Percentiles rank a stretch among this genome's conserved stretches.
phyloP scores from a whole-genome alignment of 2,113 vertebrate genomes.

The Cynocephalus volans region DNA sequence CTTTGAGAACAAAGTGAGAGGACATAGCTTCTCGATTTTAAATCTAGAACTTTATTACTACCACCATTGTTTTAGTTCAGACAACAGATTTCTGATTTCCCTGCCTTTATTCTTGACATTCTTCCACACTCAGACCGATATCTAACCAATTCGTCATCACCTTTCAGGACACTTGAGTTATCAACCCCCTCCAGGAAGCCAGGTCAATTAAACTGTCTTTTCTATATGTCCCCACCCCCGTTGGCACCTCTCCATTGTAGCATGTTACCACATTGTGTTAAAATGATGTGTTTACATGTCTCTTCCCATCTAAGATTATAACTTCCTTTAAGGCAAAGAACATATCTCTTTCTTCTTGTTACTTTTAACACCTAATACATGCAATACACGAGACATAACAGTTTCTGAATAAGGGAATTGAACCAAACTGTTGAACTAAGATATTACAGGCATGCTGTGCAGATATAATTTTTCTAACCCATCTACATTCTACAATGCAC shows the following conservation, averaged over 20 bases:
- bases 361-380: not conserved
- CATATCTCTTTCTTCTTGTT: not conserved
- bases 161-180: not conserved
- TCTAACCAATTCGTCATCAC: not conserved
- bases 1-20: not conserved
- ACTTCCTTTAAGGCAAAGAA: not conserved
- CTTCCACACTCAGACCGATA: not conserved
- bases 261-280: not conserved
- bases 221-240: not conserved
- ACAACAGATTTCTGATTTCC: not conserved
- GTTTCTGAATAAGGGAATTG: not conserved
- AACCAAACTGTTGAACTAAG: not conserved
- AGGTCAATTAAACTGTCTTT: not conserved
- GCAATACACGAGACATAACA: not conserved
- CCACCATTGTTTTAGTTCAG: not conserved
- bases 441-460: not conserved
- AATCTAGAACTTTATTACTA: not conserved
- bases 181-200: not conserved
- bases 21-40: not conserved
- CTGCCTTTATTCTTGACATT: not conserved
- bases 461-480: not conserved
- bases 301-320: not conserved
- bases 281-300: not conserved
- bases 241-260: not conserved
- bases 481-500: not conserved